Percentiles rank a stretch among this genome's conserved stretches.
phyloP scores from a whole-genome alignment of 2,797 vertebrate genomes.

The Cryptoblepharus egeriae region DNA sequence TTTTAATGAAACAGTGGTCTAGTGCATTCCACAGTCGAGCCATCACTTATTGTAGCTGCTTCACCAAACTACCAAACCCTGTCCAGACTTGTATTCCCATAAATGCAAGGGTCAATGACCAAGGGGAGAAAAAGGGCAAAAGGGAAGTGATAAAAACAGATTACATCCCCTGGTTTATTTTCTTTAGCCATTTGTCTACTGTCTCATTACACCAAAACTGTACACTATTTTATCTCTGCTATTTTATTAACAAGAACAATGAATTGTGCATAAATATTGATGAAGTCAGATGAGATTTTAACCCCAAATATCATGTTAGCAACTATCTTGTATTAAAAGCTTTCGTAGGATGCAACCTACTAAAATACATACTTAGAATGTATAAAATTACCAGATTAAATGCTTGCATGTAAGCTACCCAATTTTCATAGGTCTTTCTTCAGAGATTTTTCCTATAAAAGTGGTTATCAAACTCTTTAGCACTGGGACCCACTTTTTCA shows the following conservation, averaged over 20 bases:
- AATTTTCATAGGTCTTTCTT: background rate
- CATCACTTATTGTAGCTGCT: constrained; percentile 27
- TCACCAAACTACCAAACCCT: constrained; percentile 43
- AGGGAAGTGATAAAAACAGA: constrained; percentile 51
- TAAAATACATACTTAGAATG: background rate
- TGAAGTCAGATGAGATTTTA: background rate
- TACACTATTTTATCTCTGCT: constrained; percentile 12
- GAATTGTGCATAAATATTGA: background rate
- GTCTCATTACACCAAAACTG: constrained; percentile 27
- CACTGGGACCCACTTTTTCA: no score
- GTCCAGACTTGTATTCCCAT: constrained; percentile 61
- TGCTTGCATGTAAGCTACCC: background rate
- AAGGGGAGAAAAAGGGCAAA: constrained; percentile 36
- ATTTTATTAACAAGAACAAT: constrained; percentile 7
- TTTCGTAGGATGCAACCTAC: background rate
- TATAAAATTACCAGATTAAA: no score
- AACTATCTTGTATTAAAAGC: background rate
- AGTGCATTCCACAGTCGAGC: constrained; percentile 55
- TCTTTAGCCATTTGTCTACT: constrained; percentile 43
- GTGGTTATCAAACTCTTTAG: no score
- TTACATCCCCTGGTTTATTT: constrained; percentile 19
- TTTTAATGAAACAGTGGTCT: constrained; percentile 55
- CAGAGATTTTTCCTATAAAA: background rate
- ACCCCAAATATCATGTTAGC: background rate
- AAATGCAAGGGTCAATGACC: constrained; percentile 57